Evolutionary conservation across 2,113 vertebrate genomes (phyloP), one percentile per base, ranked within the genome.

Genomic region (Ictidomys tridecemlineatus): DNA sequence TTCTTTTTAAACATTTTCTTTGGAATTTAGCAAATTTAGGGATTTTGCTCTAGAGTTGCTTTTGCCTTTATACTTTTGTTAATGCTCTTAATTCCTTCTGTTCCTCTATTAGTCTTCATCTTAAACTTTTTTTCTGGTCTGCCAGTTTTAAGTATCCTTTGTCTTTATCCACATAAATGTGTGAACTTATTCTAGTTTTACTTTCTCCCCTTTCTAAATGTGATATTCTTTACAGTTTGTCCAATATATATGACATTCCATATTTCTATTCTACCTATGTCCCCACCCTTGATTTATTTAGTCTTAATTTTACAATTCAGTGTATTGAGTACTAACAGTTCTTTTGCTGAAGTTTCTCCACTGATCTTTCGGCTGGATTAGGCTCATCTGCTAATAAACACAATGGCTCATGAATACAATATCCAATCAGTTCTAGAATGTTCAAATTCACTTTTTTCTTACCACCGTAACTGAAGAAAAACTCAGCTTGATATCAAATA

Each of bases 11-110:
- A 93, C 5, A 42, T 74, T 93, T 91, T 91, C 32, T 92, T 90
- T 87, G 30, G 61, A 77, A 94, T 32, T 96, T 70, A 94, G 61
- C 28, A 51, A 94, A 3, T 34, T 69, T 45, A 80, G 30, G 28
- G 83, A 88, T 51, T 87, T 95, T 94, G 45, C 73, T 90, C 39
- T 90, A 72, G 24, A 37, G 24, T 79, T 80, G 72, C 14, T 79
- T 80, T 80, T 48, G 11, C 30, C 94, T 28, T 91, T 96, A 82
- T 4, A 78, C 20, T 65, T 96, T 84, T 82, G 4, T 79, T 85
- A 82, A 26, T 83, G 8, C 26, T 14, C n/a, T 83, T 92, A 89
- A 56, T 42, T 20, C 4, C 70, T 26, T 39, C 7, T 51, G 37
- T 65, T 34, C 0, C 28, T 32, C 32, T 13, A 7, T 14, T 67